These are phyloP conservation scores for Eretmochelys imbricata DNA, from an alignment of 2,113 vertebrate genomes.

Conservation along the genomic window DNA sequence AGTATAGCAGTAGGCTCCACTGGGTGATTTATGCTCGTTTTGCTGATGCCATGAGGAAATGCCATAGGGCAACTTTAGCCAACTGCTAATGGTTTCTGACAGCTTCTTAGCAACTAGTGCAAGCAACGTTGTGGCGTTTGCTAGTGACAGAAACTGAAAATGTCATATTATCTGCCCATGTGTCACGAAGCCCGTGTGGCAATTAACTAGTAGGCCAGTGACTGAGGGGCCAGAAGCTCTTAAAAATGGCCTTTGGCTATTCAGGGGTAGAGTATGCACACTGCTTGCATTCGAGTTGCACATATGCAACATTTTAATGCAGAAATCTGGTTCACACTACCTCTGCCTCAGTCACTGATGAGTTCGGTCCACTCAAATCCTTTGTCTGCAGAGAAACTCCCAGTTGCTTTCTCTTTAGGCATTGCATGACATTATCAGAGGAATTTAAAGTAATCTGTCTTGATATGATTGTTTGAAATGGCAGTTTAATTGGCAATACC, in stretches of 20 bases:
- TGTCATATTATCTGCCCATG: conserved; percentile 92
- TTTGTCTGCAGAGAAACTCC: conserved; percentile 55
- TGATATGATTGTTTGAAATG: conserved; percentile 83
- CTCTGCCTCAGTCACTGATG: conserved; percentile 59
- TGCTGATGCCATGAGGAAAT: conserved; percentile 92
- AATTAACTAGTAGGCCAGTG: conserved; percentile 97
- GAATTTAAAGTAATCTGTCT: conserved; percentile 82
- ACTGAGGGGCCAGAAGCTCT: conserved; percentile 95
- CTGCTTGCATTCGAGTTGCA: conserved; percentile 75
- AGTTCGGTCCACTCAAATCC: conserved; percentile 52
- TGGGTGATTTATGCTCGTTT: conserved; percentile 91
- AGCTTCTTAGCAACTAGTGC: conserved; percentile 96
- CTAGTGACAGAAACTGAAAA: conserved; percentile 90
- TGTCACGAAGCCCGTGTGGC: conserved; percentile 90
- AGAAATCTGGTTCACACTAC: conserved; percentile 74
- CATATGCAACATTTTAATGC: conserved; percentile 76
- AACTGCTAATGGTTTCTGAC: conserved; percentile 95
- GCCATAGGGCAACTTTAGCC: conserved; percentile 94
- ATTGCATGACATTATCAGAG: conserved; percentile 82
- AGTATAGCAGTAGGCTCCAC: conserved; percentile 91
- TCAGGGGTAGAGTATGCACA: conserved; percentile 70
- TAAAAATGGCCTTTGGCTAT: conserved; percentile 94
- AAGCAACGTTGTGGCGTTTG: conserved; percentile 83
- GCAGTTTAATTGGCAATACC: conserved; percentile 86
- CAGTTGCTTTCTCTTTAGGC: conserved; percentile 74